Percentiles rank a stretch among this genome's conserved stretches.
Conservation (phyloP, 2,888 invertebrate species). For the Cantharis rufa region DNA sequence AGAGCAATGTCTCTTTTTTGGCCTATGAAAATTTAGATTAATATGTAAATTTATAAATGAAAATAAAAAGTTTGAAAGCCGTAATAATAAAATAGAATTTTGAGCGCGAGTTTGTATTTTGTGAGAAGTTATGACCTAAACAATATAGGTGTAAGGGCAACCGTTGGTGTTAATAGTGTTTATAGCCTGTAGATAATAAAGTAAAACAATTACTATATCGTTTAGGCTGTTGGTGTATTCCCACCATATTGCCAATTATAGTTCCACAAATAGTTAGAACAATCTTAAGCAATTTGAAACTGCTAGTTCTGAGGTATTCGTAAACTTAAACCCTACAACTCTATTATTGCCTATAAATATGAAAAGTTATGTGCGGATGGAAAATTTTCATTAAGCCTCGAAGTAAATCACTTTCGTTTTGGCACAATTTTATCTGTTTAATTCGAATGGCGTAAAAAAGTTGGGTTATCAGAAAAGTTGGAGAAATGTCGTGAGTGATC, state of each 20-base stretch:
- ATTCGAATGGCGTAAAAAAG: neutral
- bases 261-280: constrained; percentile 52
- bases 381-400: neutral
- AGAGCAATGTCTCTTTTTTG: too few relatives aligned
- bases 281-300: constrained; percentile 51
- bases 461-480: constrained; percentile 11
- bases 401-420: neutral
- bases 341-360: constrained; percentile 39
- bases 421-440: neutral
- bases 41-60: neutral
- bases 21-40: too few relatives aligned
- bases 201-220: constrained; percentile 52
- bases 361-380: constrained; percentile 8
- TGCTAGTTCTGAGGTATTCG: constrained; percentile 36
- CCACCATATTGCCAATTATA: constrained; percentile 44
- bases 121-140: neutral
- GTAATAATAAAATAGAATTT: neutral
- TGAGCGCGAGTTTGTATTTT: neutral
- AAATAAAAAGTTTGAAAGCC: neutral
- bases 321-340: constrained; percentile 34
- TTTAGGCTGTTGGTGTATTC: constrained; percentile 54
- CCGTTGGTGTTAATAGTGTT: constrained; percentile 54
- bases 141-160: constrained; percentile 37
- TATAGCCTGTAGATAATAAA: constrained; percentile 52
- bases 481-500: constrained; percentile 39